Base-by-base conservation (phyloP, 2,888 invertebrate genomes). In the Polymixis lichenea region DNA sequence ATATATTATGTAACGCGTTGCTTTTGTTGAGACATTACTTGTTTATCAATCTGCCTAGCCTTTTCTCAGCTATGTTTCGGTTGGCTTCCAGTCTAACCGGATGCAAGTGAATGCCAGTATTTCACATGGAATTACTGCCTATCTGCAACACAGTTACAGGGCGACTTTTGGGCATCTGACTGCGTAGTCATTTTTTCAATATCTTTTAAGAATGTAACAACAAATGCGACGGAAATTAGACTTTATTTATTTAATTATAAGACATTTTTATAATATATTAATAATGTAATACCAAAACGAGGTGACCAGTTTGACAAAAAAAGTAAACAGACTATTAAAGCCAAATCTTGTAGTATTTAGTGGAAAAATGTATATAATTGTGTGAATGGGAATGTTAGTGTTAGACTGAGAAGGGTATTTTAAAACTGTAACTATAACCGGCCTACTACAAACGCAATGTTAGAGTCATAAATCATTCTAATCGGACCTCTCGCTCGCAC, bases 251-350 rank as follows among this genome's bases (percentile, higher is more conserved):
- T 87, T 86, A 87, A 82, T 71, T 61, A 43, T 88, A 89, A 85
- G 83, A 84, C 77, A 72, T 87, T 80, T 85, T 78, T 86, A 79
- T 74, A 75, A 76, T 80, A 76, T 80, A 75, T 74, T 75, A 76
- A 76, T 67, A 77, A 83, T 92, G 89, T 90, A 91, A 94, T 94
- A 95, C 95, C 95, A 95, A 95, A 95, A 91, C 88, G 89, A 89
- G 92, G 91, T 92, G 93, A 95, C 93, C 94, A 95, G 94, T 95
- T 91, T 88, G 84, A 89, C 87, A 89, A 89, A 87, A 43, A 89
- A 90, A 89, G 86, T 89, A 80, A 61, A 74, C 87, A 85, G 84
- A 86, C 81, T 84, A 87, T 78, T 71, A 73, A 88, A 88, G 87
- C 88, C 88, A 88, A 88, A 88, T 84, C 86, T 86, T 85, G 62